Evolutionary conservation across 2,797 vertebrate species (phyloP).

Genomic region (Phrynocephalus vlangalii): DNA sequence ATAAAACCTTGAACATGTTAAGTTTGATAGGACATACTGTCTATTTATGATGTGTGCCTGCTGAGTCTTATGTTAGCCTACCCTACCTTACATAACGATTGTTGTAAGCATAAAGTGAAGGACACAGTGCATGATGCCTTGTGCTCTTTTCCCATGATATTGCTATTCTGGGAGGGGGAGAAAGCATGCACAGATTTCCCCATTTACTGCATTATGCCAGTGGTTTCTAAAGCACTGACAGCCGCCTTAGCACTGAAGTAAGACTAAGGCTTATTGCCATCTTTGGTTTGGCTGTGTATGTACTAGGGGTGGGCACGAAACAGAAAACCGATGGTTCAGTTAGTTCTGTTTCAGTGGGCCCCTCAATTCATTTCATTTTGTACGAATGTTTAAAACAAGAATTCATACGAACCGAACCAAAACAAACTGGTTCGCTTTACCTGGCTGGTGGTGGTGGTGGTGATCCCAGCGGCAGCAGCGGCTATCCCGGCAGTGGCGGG

Average conservation of each 20-base stretch:
- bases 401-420: too few species aligned
- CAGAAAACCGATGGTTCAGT: too few species aligned
- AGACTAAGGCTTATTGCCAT: neutral
- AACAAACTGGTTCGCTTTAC: too few species aligned
- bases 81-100: neutral
- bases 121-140: neutral
- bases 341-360: too few species aligned
- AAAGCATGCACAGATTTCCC: neutral
- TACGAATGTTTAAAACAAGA: too few species aligned
- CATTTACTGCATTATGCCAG: slow-evolving; percentile 4
- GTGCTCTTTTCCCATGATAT: neutral
- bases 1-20: neutral
- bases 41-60: too few species aligned
- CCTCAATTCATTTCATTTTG: too few species aligned
- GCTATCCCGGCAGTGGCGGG: too few species aligned
- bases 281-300: neutral
- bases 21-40: neutral
- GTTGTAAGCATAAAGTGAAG: neutral
- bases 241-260: neutral
- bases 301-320: neutral
- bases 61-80: neutral
- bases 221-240: neutral
- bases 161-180: too few species aligned
- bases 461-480: too few species aligned
- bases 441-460: too few species aligned